phyloP scores from a whole-genome alignment of 2,113 vertebrate genomes.

The Pygoscelis antarcticus region DNA sequence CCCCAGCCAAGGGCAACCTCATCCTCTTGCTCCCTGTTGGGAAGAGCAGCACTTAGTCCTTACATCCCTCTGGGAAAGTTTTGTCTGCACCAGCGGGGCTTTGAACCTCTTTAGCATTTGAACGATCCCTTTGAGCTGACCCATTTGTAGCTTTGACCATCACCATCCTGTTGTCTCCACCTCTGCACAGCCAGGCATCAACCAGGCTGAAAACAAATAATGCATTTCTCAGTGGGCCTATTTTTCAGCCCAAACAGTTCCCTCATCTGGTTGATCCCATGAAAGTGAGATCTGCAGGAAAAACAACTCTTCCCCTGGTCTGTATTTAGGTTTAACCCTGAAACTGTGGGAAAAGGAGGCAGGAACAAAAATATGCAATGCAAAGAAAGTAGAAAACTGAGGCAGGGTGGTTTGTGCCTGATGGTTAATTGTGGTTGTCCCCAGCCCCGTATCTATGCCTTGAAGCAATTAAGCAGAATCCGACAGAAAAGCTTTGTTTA shows the following conservation, averaged over 20 bases:
- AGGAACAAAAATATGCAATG: rapidly evolving
- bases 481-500: neutral
- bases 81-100: neutral
- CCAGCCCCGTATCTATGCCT: neutral
- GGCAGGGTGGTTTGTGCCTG: neutral
- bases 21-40: neutral
- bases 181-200: neutral
- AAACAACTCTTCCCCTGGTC: neutral
- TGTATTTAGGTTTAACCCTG: neutral
- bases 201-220: too few species aligned
- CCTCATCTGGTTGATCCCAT: neutral
- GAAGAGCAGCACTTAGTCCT: neutral
- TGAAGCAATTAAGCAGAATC: neutral
- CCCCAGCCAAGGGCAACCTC: neutral
- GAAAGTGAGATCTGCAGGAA: neutral
- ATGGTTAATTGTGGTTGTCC: neutral
- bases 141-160: neutral
- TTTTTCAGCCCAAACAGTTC: neutral
- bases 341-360: neutral
- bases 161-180: neutral
- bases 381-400: too few species aligned
- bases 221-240: rapidly evolving
- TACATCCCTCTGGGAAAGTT: neutral
- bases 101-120: neutral
- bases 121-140: neutral